phyloP scores from a whole-genome alignment of 2,113 vertebrate genomes.

The Isichthys henryi region DNA sequence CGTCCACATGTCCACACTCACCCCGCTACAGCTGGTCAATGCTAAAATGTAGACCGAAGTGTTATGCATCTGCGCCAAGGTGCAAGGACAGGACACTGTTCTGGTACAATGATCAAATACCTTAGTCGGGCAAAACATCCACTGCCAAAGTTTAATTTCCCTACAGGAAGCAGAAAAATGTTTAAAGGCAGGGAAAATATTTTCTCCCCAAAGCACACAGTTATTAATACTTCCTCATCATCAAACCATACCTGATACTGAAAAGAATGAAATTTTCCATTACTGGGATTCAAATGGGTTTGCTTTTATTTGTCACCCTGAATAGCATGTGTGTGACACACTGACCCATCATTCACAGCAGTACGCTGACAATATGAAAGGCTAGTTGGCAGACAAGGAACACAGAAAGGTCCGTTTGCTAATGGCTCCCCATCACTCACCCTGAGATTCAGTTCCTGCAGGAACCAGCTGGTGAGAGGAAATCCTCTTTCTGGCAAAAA shows the following conservation, averaged over 20 bases:
- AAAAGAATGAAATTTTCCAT: not conserved
- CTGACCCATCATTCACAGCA: not conserved
- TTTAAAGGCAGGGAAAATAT: not conserved
- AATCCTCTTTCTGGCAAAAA: slow-evolving; percentile 56
- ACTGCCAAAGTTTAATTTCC: not conserved
- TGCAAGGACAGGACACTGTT: not conserved
- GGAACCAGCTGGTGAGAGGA: slow-evolving; percentile 57
- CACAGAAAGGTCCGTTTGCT: slow-evolving; percentile 24
- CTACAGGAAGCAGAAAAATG: not conserved
- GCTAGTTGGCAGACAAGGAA: slow-evolving; percentile 9
- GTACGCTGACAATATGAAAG: not conserved
- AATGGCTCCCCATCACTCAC: slow-evolving; percentile 43
- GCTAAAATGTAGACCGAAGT: not conserved
- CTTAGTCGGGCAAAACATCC: not conserved
- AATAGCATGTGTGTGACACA: not conserved
- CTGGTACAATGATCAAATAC: not conserved
- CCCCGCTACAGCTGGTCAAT: not conserved
- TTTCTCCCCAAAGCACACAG: not conserved
- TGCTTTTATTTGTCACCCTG: not conserved
- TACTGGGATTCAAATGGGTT: not conserved
- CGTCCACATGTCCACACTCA: not conserved
- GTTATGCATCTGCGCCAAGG: not conserved
- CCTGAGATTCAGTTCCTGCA: slow-evolving; percentile 54
- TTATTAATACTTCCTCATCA: not conserved
- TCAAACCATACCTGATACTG: not conserved